Evolutionary conservation across 2,113 vertebrate species (phyloP), one percentile per base, ranked within the genome.

Genomic region (Salminus brasiliensis): DNA sequence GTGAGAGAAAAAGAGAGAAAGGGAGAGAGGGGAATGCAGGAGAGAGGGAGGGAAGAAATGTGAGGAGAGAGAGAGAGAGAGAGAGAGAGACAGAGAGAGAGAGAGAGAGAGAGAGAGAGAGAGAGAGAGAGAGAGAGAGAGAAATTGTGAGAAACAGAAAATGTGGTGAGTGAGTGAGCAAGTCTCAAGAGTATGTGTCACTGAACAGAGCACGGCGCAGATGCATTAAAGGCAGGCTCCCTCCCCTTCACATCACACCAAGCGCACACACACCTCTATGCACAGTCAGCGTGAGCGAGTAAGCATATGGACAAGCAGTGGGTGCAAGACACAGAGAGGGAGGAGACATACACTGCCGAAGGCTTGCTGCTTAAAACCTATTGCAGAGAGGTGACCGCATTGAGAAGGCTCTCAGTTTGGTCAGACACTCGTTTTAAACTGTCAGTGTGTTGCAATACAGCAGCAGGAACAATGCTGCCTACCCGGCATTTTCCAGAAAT

Each of bases 141-240:
- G 13, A 66, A 49, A 74, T 36, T 25, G 43, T 63, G 30, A 67
- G 71, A 68, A 49, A 65, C 55, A 78, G 65, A 71, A 21, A 66
- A 79, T 82, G 62, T 72, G 59, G 82, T 70, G 75, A 52, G 81
- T 76, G 87, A 88, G 89, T 84, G 81, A 85, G 86, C 29, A 81
- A 87, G 85, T 85, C 87, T 83, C 53, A 80, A 68, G 82, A 83
- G 84, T 80, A 76, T 74, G 75, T 87, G 85, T 82, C 86, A 85
- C 82, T 76, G 88, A 88, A 84, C 75, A 87, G 85, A 88, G 87
- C 84, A 79, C 70, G 79, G 84, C 87, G 88, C 81, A 87, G 88
- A 91, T 87, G 89, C 74, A 85, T 91, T 90, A 91, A 91, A 90
- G 85, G 85, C 90, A 89, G 63, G 84, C 85, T 85, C 90, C 75